Base-by-base conservation (phyloP, 2,797 vertebrate genomes). In the Galago senegalensis region DNA sequence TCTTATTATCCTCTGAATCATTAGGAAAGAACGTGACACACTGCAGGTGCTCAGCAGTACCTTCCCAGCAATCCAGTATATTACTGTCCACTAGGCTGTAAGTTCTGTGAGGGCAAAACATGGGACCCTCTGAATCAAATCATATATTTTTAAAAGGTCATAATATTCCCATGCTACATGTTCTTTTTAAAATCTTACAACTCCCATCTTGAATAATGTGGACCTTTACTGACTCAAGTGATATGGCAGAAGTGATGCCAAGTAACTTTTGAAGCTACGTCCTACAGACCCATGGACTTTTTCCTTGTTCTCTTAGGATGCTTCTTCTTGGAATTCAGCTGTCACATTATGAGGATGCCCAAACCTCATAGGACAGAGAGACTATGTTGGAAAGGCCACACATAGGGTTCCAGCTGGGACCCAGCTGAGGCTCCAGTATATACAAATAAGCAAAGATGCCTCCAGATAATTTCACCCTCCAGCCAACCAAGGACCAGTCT, bases 101-200 rank as follows among this genome's bases (percentile, higher is more conserved):
- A 79, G 40, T 1, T 83, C 23, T 17, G 37, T 7, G 29, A 76
- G 11, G 20, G 16, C 9, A 93, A 10, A 61, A 70, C 21, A 46
- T 13, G n/a, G 16, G 34, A 20, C 14, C 20, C 31, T 84, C 60
- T 53, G 11, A 75, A 63, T 65, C 53, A 93, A 43, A 56, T 3
- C 17, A 6, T 9, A 63, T 65, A 79, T 90, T 80, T 73, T 82
- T 88, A 89, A 80, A 72, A 70, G 75, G 27, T 3, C 4, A 23
- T 43, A 25, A 3, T 43, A 65, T 76, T 89, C 27, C 87, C 69
- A 84, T 21, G 17, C 83, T 31, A 40, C 11, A 13, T 56, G 3
- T 75, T 83, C 27, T 69, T 86, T 93, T 46, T 16, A 80, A 90
- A 76, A 87, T 31, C 86, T 43, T 67, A 65, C 14, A n/a, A 73